phyloP scores from a whole-genome alignment of 2,113 vertebrate species.

The Ctenodactylus gundi region DNA sequence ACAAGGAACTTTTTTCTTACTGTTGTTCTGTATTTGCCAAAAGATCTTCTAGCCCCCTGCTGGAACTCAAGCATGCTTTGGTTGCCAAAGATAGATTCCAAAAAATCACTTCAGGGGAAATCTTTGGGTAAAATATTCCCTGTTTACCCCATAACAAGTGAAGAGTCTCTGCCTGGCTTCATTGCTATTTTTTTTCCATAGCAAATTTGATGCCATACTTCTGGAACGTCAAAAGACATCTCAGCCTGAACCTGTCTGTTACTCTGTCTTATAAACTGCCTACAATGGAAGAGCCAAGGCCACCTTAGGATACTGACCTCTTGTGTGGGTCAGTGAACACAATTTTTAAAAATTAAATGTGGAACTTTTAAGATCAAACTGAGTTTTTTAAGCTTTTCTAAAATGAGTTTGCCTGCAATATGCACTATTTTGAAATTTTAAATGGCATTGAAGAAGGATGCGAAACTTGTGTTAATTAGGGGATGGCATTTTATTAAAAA shows the following conservation, averaged over 20 bases:
- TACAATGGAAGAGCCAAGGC: not conserved
- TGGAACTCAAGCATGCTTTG: conserved; percentile 23
- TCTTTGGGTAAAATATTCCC: not conserved
- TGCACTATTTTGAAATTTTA: conserved; percentile 18
- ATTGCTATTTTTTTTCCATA: not conserved
- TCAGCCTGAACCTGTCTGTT: accelerated
- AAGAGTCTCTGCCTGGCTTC: not conserved
- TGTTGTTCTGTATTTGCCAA: not conserved
- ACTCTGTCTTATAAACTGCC: not conserved
- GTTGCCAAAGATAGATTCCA: conserved; percentile 50
- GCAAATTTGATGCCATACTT: not conserved
- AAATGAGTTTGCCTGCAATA: not conserved
- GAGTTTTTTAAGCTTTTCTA: not conserved
- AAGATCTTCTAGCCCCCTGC: not conserved
- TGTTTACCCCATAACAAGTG: not conserved
- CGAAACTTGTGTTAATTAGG: not conserved
- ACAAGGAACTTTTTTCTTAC: not conserved
- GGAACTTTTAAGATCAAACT: not conserved
- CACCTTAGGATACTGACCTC: too few relatives aligned
- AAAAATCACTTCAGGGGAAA: conserved; percentile 21
- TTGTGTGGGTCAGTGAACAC: too few relatives aligned
- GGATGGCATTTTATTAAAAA: not conserved
- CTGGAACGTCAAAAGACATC: not conserved
- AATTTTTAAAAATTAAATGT: not conserved
- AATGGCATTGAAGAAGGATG: not conserved